Conservation (phyloP, 2,797 vertebrate genomes). For the Molossus alvarezi region DNA sequence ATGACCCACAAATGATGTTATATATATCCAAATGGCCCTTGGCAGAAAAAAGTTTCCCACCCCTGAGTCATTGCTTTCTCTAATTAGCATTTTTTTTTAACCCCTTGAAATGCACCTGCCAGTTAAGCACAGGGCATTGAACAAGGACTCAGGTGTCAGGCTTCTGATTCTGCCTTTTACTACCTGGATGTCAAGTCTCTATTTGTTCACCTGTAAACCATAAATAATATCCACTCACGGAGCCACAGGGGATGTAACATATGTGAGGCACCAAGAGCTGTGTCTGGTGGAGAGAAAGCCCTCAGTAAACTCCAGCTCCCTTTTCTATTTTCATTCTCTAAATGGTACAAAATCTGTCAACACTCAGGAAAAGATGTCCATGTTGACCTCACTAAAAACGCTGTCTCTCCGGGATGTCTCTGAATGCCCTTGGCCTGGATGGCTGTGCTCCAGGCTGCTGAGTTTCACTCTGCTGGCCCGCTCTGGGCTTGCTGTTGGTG, state of each 20-base stretch:
- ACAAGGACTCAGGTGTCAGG: background rate
- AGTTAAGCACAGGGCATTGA: background rate
- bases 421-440: background rate
- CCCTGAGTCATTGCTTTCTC: slow-evolving; percentile 29
- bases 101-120: background rate
- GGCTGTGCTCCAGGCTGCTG: background rate
- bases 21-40: too few relatives aligned
- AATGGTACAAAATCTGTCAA: background rate
- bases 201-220: background rate
- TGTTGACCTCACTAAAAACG: background rate
- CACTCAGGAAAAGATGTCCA: background rate
- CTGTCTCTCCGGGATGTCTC: background rate
- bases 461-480: background rate
- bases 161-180: background rate
- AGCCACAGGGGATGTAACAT: background rate
- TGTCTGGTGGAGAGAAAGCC: background rate
- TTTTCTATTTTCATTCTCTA: background rate
- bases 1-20: too few relatives aligned
- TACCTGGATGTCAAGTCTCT: background rate
- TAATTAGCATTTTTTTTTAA: background rate
- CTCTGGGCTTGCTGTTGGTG: background rate
- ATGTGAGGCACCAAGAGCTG: background rate
- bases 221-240: background rate
- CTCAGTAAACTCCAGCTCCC: background rate
- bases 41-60: too few relatives aligned